A percentile compares a stretch with the other conserved stretches of the same genome.
phyloP scores from a whole-genome alignment of 1,140 invertebrate species.

The Manduca sexta region DNA sequence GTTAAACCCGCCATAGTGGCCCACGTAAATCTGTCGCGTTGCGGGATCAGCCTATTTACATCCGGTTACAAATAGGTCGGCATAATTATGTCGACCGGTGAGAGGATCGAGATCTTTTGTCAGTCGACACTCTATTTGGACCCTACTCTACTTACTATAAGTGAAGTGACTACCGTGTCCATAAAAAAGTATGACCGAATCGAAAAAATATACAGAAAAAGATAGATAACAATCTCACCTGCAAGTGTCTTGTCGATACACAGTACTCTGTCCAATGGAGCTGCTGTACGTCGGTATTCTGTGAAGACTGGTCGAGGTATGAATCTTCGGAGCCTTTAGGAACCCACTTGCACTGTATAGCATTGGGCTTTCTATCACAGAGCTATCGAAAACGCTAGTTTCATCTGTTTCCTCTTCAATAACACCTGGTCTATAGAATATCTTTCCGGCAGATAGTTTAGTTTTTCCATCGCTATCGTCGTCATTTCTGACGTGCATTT shows the following conservation, averaged over 20 bases:
- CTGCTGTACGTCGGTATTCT: constrained; percentile 68
- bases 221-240: constrained; percentile 36
- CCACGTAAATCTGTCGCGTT: too few species aligned
- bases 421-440: constrained; percentile 67
- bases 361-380: constrained; percentile 62
- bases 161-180: too few species aligned
- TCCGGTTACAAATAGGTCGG: too few species aligned
- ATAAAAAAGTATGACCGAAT: too few species aligned
- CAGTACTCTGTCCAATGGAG: constrained; percentile 63
- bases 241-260: constrained; percentile 63
- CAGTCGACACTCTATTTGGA: too few species aligned
- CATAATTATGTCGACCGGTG: too few species aligned
- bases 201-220: not conserved
- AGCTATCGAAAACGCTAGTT: constrained; percentile 61
- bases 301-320: constrained; percentile 58
- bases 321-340: constrained; percentile 47
- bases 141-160: too few species aligned
- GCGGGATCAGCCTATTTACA: too few species aligned
- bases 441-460: constrained; percentile 49
- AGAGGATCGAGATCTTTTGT: too few species aligned
- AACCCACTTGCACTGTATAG: constrained; percentile 41
- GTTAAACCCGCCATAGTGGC: too few species aligned
- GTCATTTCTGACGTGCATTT: constrained; percentile 52
- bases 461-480: constrained; percentile 34
- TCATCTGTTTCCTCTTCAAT: constrained; percentile 69